Percentiles rank a stretch among this genome's conserved stretches.
phyloP scores from a whole-genome alignment of 2,113 vertebrate genomes.

The Indri indri region DNA sequence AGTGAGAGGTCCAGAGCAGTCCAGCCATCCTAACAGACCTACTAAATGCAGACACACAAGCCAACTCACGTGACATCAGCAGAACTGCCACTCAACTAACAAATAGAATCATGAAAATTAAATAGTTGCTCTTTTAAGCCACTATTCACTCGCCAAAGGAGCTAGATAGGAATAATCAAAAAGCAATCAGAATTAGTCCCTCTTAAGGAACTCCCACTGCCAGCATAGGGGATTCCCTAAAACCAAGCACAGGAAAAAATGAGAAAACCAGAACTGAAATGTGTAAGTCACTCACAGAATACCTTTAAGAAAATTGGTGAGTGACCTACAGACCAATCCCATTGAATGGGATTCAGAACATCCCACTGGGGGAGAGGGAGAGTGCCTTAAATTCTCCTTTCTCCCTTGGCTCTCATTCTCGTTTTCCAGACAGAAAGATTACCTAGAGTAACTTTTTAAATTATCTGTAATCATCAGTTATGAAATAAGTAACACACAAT shows the following conservation, averaged over 20 bases:
- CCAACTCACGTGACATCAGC: neutral
- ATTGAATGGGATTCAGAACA: neutral
- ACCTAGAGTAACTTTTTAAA: neutral
- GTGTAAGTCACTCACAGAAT: neutral
- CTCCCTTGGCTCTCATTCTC: neutral
- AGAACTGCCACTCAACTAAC: neutral
- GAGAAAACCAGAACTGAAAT: neutral
- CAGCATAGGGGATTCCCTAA: neutral
- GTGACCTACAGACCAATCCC: neutral
- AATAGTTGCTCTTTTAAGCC: neutral
- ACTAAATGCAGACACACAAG: neutral
- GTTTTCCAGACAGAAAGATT: constrained; percentile 17
- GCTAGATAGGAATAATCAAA: neutral
- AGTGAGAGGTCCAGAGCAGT: neutral
- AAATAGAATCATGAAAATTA: neutral
- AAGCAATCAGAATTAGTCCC: neutral
- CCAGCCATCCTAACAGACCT: neutral
- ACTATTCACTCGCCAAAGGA: neutral
- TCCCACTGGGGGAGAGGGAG: fast-evolving
- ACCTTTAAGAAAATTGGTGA: neutral
- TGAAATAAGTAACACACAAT: constrained; percentile 15
- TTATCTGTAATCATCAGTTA: neutral
- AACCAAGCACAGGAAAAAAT: neutral
- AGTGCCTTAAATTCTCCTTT: neutral
- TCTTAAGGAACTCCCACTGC: neutral